Percentiles rank a stretch among this genome's conserved stretches.
Conservation (phyloP, 2,888 invertebrate genomes). For the Sicus ferrugineus region DNA sequence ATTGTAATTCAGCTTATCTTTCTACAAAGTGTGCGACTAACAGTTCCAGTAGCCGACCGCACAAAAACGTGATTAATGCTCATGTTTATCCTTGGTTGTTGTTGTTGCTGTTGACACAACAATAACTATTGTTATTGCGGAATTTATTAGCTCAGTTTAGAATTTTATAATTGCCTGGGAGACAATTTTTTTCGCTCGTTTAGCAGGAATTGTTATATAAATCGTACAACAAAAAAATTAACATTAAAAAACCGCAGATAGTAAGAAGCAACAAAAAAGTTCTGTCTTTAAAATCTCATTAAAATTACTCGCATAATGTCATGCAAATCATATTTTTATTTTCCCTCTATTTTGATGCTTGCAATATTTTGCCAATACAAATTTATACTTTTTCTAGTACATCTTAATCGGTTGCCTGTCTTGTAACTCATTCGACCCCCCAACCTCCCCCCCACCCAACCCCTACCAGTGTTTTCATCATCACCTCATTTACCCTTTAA, state of each 20-base stretch:
- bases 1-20: conserved; percentile 5
- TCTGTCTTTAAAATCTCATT: background rate
- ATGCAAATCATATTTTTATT: background rate
- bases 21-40: conserved; percentile 9
- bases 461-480: no score
- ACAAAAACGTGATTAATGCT: conserved; percentile 28
- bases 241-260: background rate
- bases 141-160: conserved; percentile 23
- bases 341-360: background rate
- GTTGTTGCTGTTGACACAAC: background rate
- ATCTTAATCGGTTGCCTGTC: no score
- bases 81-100: conserved; percentile 13
- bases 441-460: no score
- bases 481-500: no score
- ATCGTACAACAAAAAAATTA: no score
- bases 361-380: no score
- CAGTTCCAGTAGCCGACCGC: background rate
- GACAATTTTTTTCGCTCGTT: background rate
- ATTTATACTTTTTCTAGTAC: no score
- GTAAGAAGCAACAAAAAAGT: background rate
- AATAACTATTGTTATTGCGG: background rate
- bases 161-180: conserved; percentile 18
- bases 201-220: no score
- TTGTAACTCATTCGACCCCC: no score
- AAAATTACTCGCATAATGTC: background rate